Conservation (phyloP, 2,113 vertebrate genomes). For the Lycaon pictus region DNA sequence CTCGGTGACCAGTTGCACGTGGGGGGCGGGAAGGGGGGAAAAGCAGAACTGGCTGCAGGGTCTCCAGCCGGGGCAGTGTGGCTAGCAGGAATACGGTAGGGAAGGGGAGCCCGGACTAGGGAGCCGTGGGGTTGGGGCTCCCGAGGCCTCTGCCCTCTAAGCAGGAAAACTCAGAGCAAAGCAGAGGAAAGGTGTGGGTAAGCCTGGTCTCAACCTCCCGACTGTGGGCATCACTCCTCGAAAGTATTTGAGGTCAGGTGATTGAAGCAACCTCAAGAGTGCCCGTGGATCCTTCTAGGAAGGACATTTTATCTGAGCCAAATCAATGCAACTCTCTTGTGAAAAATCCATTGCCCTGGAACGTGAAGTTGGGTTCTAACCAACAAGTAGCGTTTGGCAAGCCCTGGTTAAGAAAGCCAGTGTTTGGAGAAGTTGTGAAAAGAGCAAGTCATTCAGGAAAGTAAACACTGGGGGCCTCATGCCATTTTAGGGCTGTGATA, state of each 20-base stretch:
- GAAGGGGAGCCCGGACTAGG: background rate
- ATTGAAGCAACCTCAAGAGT: background rate
- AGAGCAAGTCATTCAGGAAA: constrained; percentile 44
- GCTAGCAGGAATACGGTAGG: background rate
- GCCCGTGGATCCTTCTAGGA: constrained; percentile 10
- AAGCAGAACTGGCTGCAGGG: background rate
- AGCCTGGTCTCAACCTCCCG: background rate
- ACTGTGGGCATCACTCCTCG: background rate
- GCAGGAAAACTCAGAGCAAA: background rate
- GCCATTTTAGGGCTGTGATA: background rate
- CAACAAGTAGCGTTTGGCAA: constrained; percentile 68
- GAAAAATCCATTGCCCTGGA: constrained; percentile 73
- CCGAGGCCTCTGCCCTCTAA: background rate
- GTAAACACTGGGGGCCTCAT: constrained; percentile 29
- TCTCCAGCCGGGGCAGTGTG: background rate
- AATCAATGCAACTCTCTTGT: constrained; percentile 52
- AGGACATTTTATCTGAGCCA: constrained; percentile 51
- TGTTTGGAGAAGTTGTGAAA: constrained; percentile 61
- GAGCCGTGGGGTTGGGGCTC: accelerated
- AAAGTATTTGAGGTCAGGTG: constrained; percentile 36
- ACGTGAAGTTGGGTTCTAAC: constrained; percentile 68
- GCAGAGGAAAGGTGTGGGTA: background rate
- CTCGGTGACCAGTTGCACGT: background rate
- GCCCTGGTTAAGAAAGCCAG: constrained; percentile 43
- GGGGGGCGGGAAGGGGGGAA: no score